A percentile compares a stretch with the other conserved stretches of the same genome.
Conservation (phyloP, 35 echinoderm and acorn worm genomes). For the Holothuria glaberrima region DNA sequence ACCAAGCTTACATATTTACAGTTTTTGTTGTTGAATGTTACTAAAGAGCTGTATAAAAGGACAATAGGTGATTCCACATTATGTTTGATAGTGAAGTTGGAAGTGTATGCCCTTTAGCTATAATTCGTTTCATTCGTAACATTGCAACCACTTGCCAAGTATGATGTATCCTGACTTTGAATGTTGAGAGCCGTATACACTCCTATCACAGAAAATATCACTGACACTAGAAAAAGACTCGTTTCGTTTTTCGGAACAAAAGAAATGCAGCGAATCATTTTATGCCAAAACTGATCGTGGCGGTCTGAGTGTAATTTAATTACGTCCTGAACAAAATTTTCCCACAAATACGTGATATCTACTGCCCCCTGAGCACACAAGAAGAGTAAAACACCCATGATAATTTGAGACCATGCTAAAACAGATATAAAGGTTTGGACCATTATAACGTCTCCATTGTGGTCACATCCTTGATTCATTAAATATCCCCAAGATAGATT, state of each 20-base stretch:
- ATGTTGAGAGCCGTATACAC: background rate
- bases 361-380: background rate
- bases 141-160: background rate
- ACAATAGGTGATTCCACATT: no score
- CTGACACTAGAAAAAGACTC: background rate
- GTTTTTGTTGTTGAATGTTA: no score
- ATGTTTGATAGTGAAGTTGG: no score
- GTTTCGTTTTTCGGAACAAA: background rate
- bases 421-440: background rate
- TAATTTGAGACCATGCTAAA: background rate
- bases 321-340: background rate
- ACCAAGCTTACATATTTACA: no score
- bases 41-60: no score
- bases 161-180: background rate
- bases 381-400: background rate
- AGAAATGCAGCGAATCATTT: background rate
- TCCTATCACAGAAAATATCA: slow-evolving; percentile 6
- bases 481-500: background rate
- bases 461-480: background rate
- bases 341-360: background rate
- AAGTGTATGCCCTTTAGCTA: no score
- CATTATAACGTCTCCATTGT: background rate
- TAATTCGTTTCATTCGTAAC: no score
- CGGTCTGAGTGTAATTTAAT: background rate
- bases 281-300: background rate